Base-by-base conservation (phyloP, 1,140 invertebrate genomes). In the Lithobius niger region DNA sequence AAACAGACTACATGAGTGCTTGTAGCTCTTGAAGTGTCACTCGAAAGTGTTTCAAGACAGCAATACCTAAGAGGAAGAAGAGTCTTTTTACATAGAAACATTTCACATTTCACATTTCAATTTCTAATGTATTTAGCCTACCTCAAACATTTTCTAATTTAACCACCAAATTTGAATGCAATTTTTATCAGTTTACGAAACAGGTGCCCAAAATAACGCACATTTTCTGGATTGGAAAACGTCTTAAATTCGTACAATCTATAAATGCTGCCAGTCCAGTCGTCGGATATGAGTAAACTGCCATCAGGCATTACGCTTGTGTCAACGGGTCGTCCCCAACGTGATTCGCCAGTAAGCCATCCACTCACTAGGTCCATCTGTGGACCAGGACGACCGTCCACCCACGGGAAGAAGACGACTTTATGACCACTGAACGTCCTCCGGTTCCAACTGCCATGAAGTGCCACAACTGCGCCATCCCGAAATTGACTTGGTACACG, bases 321-420 rank as follows among this genome's bases (percentile, higher is more conserved):
- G 19, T 52, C 50, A 22, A 52, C 50, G 2, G 50, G 50, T 4
- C 50, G 27, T 31, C 50, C 50, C 50, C 50, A 52, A 16, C 50
- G 50, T 13, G 3, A 15, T 3, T 27, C 6, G 22, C 40, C 50
- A 3, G 31, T 52, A 3, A 52, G 3, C 50, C 50, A 52, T 3
- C 50, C 50, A 15, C 6, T n/a, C 3, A 52, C 50, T 3, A 52
- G 26, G 22, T 27, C 26, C n/a, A n/a, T n/a, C 3, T 18, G n/a
- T 4, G 3, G 4, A 4, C 19, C 27, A 6, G 50, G 50, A 19
- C 22, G 27, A 4, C 50, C 50, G 16, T 36, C 10, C 13, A 10
- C 3, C 26, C 26, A 52, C 13, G 50, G 50, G 18, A 31, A 27
- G 21, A 52, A 52, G 4, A 36, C 26, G 16, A 52, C 26, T 21